A percentile compares a stretch with the other conserved stretches of the same genome.
These are phyloP conservation scores for Leucophenga montana DNA, from an alignment of 2,888 invertebrate species.

Conservation along the genomic window DNA sequence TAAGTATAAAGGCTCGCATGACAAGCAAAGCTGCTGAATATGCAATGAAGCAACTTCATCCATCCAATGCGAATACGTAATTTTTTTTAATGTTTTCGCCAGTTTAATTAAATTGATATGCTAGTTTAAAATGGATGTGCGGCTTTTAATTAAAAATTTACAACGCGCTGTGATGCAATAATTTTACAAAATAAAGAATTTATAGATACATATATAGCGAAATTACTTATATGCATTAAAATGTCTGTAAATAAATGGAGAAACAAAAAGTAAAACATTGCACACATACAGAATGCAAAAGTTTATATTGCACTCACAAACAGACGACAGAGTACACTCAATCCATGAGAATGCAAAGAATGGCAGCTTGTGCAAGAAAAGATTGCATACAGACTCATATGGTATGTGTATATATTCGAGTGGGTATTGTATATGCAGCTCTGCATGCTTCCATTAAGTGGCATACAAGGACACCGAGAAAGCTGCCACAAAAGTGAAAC, in stretches of 20 bases:
- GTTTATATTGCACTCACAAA: neutral
- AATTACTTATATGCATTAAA: neutral
- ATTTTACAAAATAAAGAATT: neutral
- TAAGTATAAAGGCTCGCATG: too few relatives aligned
- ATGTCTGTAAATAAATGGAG: too few relatives aligned
- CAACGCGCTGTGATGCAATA: neutral
- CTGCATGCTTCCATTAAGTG: constrained; percentile 14
- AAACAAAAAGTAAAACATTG: too few relatives aligned
- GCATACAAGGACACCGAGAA: constrained; percentile 14
- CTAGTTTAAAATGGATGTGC: neutral
- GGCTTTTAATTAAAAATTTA: neutral
- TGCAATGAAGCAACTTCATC: too few relatives aligned
- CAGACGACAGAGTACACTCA: neutral
- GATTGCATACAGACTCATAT: too few relatives aligned
- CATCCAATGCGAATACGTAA: neutral
- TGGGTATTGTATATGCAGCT: too few relatives aligned
- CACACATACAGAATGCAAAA: too few relatives aligned
- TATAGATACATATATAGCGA: neutral
- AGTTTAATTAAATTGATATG: neutral
- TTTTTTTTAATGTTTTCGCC: neutral
- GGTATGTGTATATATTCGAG: neutral
- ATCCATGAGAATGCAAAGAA: neutral
- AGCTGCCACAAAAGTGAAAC: neutral
- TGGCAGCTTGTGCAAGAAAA: too few relatives aligned
- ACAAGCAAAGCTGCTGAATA: too few relatives aligned